phyloP scores from a whole-genome alignment of 2,888 invertebrate species.

The Dolichopus griseipennis region DNA sequence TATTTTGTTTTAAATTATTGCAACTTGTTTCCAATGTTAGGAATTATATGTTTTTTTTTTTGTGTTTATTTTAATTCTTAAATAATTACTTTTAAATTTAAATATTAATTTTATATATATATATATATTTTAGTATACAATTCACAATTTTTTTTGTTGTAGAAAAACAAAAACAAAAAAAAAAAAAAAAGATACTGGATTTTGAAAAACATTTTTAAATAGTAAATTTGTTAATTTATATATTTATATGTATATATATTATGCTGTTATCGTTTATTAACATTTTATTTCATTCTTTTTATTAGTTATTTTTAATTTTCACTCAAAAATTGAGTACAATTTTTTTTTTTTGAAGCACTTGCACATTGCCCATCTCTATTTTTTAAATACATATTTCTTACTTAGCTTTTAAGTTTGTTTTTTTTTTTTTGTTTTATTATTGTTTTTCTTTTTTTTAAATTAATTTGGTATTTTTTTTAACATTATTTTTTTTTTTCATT shows the following conservation, averaged over 20 bases:
- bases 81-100: too few relatives aligned
- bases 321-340: neutral
- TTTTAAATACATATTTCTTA: neutral
- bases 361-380: conserved; percentile 8
- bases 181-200: neutral
- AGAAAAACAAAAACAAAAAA: neutral
- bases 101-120: neutral
- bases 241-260: too few relatives aligned
- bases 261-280: too few relatives aligned
- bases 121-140: neutral
- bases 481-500: conserved; percentile 3
- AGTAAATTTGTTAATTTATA: too few relatives aligned
- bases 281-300: neutral
- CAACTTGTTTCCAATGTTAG: conserved; percentile 1
- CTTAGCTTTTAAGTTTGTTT: neutral
- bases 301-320: neutral
- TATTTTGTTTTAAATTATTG: neutral
- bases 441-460: neutral
- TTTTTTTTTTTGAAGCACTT: neutral
- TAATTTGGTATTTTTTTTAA: conserved; percentile 3
- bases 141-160: too few relatives aligned
- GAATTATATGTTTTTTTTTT: neutral
- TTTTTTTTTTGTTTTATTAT: neutral
- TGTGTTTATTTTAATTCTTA: too few relatives aligned
- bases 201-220: too few relatives aligned